Conservation (phyloP, 2,888 invertebrate genomes). For the Cheilosia grossa region DNA sequence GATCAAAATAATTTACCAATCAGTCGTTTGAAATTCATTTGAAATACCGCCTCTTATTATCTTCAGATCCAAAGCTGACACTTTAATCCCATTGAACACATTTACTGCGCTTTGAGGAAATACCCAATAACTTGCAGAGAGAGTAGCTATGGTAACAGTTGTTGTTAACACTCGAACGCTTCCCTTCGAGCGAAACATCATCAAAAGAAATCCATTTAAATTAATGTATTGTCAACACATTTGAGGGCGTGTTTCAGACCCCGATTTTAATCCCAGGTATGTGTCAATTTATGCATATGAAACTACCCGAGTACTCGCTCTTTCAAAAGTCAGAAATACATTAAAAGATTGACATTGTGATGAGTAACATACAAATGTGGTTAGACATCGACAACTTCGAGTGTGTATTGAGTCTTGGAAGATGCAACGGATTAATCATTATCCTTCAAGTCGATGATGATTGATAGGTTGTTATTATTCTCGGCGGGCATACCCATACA, state of each 20-base stretch:
- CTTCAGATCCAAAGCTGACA: constrained; percentile 46
- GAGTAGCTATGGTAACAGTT: constrained; percentile 15
- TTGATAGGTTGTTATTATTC: constrained; percentile 47
- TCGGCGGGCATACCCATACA: not conserved
- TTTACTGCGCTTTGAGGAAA: constrained; percentile 30
- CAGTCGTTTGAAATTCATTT: constrained; percentile 37
- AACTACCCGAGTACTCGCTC: not conserved
- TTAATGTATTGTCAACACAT: constrained; percentile 51
- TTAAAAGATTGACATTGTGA: constrained; percentile 64
- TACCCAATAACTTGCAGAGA: not conserved
- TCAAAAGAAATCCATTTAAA: constrained; percentile 42
- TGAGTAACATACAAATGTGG: constrained; percentile 69
- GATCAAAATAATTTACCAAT: constrained; percentile 46
- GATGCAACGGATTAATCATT: constrained; percentile 66
- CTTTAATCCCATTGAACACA: constrained; percentile 44
- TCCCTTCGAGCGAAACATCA: constrained; percentile 18
- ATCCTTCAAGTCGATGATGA: constrained; percentile 63
- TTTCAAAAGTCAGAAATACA: not conserved
- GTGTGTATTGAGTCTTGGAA: not conserved
- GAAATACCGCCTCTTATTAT: constrained; percentile 37
- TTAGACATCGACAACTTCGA: constrained; percentile 37
- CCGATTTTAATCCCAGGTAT: constrained; percentile 30
- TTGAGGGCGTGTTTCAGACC: constrained; percentile 41
- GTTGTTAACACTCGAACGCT: constrained; percentile 43
- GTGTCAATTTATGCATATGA: constrained; percentile 37